A percentile compares a stretch with the other conserved stretches of the same genome.
phyloP scores from a whole-genome alignment of 37 sponge, comb jelly and placozoan genomes.

The Haliclona indistincta region DNA sequence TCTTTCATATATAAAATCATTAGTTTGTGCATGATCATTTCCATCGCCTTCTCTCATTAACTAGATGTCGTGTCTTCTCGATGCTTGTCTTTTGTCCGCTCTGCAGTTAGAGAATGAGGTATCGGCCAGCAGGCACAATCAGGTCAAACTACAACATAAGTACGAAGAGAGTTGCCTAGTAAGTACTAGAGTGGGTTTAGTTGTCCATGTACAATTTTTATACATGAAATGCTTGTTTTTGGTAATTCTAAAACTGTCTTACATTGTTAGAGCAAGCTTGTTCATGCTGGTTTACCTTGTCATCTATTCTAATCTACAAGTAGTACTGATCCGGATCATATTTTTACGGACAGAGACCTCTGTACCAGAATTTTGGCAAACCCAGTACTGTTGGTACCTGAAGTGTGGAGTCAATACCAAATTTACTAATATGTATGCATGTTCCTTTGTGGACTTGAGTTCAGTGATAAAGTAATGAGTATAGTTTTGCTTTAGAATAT shows the following conservation, averaged over 20 bases:
- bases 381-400: no score
- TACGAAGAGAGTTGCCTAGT: constrained; percentile 31
- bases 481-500: background rate
- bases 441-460: background rate
- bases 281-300: no score
- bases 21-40: background rate
- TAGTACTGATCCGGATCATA: no score
- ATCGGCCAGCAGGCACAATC: background rate
- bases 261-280: no score
- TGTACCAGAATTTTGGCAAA: no score
- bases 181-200: background rate
- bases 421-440: background rate
- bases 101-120: constrained; percentile 63
- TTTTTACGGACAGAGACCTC: no score
- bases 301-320: no score
- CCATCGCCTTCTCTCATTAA: background rate
- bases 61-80: constrained; percentile 9
- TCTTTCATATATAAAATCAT: background rate
- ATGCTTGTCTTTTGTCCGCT: constrained; percentile 36
- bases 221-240: no score
- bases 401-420: no score
- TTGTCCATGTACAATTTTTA: no score
- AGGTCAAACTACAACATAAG: constrained; percentile 35
- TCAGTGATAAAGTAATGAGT: background rate
- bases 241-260: no score